Conservation (phyloP, 2,888 invertebrate species). For the Spatulosminthurus flaviceps region DNA sequence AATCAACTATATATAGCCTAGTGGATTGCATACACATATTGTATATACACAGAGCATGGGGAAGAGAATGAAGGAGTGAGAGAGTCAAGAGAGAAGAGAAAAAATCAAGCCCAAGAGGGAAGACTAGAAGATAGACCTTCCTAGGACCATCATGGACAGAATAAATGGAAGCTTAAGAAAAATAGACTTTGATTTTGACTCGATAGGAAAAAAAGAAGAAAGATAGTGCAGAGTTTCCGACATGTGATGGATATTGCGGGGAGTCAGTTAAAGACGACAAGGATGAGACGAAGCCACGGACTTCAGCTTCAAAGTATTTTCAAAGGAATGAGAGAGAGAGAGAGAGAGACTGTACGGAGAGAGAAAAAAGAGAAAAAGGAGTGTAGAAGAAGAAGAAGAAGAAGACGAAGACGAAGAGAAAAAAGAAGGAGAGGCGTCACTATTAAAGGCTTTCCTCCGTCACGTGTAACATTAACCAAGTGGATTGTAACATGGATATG, state of each 20-base stretch:
- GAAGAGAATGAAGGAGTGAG: constrained; percentile 19
- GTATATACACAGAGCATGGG: too few relatives aligned
- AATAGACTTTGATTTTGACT: constrained; percentile 48
- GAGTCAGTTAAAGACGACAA: constrained; percentile 49
- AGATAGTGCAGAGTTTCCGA: constrained; percentile 59
- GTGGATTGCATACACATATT: too few relatives aligned
- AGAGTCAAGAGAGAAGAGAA: constrained; percentile 25
- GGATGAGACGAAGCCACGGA: constrained; percentile 42
- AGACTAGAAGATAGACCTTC: constrained; percentile 22
- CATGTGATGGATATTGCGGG: constrained; percentile 61
- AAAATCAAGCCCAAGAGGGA: constrained; percentile 34
- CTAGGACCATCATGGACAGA: constrained; percentile 18
- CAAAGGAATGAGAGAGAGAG: constrained; percentile 40
- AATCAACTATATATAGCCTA: too few relatives aligned
- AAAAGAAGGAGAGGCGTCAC: constrained; percentile 43
- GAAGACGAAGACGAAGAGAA: constrained; percentile 31
- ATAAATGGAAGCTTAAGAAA: constrained; percentile 44
- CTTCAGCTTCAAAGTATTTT: constrained; percentile 35
- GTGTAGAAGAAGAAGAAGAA: constrained; percentile 43
- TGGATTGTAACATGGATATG: constrained; percentile 27
- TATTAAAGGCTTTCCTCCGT: constrained; percentile 49
- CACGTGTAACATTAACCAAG: constrained; percentile 51
- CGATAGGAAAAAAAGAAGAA: constrained; percentile 45
- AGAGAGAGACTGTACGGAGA: constrained; percentile 51
- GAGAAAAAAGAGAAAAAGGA: constrained; percentile 29